Percentiles rank a stretch among this genome's conserved stretches.
Evolutionary conservation across 2,113 vertebrate species (phyloP).

Genomic region (Siniperca chuatsi): DNA sequence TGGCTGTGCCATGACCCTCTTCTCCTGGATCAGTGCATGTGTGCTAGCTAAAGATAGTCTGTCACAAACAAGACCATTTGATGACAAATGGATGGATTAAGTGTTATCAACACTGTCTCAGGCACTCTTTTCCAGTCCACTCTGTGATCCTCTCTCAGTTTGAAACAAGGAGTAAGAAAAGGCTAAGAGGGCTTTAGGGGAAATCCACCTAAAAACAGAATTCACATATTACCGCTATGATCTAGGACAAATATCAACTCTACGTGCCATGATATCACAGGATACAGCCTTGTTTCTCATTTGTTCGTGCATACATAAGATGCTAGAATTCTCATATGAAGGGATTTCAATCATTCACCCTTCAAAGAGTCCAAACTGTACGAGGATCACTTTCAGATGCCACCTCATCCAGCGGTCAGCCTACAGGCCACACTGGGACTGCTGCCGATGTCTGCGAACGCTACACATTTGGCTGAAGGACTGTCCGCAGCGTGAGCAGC

Average conservation of each 20-base stretch:
- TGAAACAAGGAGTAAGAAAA: conserved; percentile 8
- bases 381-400: background rate
- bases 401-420: background rate
- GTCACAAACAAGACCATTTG: background rate
- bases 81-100: background rate
- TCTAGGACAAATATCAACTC: conserved; percentile 42
- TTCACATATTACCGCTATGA: conserved; percentile 29
- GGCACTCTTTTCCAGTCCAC: conserved; percentile 22
- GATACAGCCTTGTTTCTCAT: background rate
- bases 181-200: background rate
- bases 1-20: background rate
- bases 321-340: background rate
- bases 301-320: conserved; percentile 27
- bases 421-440: conserved; percentile 80
- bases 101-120: conserved; percentile 9
- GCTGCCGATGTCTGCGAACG: conserved; percentile 78
- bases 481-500: conserved; percentile 79
- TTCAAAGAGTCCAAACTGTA: background rate
- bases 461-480: conserved; percentile 80
- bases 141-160: conserved; percentile 25
- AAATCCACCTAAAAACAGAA: conserved; percentile 15
- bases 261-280: conserved; percentile 29
- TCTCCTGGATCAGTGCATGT: background rate
- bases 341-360: conserved; percentile 4
- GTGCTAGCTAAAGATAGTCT: background rate